Evolutionary conservation across 2,113 vertebrate genomes (phyloP).

Genomic region (Chaenogobius annularis): DNA sequence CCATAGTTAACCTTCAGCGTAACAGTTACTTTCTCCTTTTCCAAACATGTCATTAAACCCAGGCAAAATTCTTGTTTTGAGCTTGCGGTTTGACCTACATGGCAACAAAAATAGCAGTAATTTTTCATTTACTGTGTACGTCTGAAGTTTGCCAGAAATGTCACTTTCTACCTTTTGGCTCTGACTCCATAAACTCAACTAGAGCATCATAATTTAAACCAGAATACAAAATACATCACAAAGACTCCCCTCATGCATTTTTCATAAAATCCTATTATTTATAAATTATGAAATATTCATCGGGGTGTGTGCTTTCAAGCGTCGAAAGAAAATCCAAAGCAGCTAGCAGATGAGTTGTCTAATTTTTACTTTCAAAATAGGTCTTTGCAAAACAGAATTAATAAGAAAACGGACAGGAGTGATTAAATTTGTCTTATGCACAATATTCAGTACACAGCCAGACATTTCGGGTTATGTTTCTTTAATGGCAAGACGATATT

Average conservation of each 20-base stretch:
- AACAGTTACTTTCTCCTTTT: not conserved
- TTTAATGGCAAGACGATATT: not conserved
- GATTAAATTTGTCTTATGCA: not conserved
- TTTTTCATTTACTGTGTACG: not conserved
- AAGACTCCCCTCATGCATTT: constrained; percentile 13
- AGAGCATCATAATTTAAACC: constrained; percentile 27
- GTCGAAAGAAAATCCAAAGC: constrained; percentile 18
- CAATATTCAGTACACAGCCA: not conserved
- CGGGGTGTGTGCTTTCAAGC: constrained; percentile 16
- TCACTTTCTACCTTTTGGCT: not conserved
- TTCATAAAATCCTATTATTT: constrained; percentile 13
- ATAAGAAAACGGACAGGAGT: not conserved
- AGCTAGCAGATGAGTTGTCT: constrained; percentile 1
- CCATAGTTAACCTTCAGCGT: not conserved
- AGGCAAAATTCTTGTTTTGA: not conserved
- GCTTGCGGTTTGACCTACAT: not conserved
- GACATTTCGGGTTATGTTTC: not conserved
- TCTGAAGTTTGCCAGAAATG: not conserved
- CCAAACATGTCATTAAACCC: not conserved
- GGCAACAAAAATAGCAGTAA: not conserved
- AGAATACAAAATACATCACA: constrained; percentile 23
- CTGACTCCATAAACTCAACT: constrained; percentile 7
- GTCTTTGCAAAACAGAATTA: not conserved
- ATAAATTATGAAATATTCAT: constrained; percentile 25
- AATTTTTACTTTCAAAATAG: constrained; percentile 4